phyloP scores from a whole-genome alignment of 2,888 invertebrate species.

The Synanthedon myopaeformis region DNA sequence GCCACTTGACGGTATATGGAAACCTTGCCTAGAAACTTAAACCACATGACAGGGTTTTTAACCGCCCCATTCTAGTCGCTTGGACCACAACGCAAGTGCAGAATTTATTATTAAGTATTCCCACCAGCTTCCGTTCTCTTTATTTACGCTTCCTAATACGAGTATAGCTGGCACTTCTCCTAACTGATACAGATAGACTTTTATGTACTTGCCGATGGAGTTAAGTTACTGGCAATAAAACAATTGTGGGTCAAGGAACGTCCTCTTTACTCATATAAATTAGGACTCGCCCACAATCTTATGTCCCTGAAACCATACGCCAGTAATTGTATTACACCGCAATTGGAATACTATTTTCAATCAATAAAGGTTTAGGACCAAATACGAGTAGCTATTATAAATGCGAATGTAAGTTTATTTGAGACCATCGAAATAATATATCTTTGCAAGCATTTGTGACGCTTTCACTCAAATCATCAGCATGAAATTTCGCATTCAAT shows the following conservation, averaged over 20 bases:
- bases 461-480: no score
- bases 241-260: neutral
- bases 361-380: no score
- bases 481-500: no score
- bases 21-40: neutral
- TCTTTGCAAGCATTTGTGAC: no score
- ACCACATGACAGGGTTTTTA: neutral
- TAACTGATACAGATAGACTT: conserved; percentile 18
- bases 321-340: no score
- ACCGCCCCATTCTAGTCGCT: conserved; percentile 6
- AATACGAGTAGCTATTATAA: no score
- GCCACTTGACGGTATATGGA: neutral
- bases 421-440: no score
- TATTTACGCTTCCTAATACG: conserved; percentile 16
- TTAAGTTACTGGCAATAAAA: neutral
- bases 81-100: conserved; percentile 4
- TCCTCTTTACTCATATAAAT: no score
- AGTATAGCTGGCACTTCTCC: conserved; percentile 16
- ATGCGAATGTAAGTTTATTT: no score
- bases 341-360: no score
- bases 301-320: no score
- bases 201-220: neutral
- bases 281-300: no score
- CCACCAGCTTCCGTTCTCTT: conserved; percentile 13
- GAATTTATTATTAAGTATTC: conserved; percentile 30